These are phyloP conservation scores for Alexandromys fortis DNA, from an alignment of 2,113 vertebrate species.

Conservation along the genomic window DNA sequence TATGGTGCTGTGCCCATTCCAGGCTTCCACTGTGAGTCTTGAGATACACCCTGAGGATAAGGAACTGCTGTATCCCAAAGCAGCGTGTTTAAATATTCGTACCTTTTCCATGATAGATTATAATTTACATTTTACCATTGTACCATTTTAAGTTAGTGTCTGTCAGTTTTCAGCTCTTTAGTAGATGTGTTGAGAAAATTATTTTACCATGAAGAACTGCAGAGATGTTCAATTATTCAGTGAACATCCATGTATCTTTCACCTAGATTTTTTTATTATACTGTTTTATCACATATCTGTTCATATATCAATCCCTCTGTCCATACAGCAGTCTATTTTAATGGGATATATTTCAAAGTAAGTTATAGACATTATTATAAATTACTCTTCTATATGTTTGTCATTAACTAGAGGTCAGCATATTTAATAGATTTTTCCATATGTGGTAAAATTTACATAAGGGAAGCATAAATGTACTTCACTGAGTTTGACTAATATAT, in stretches of 20 bases:
- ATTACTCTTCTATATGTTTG: slow-evolving; percentile 19
- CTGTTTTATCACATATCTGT: not conserved
- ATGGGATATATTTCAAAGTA: slow-evolving; percentile 42
- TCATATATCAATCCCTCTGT: not conserved
- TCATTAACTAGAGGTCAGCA: slow-evolving; percentile 28
- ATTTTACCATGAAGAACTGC: slow-evolving; percentile 34
- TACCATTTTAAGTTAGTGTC: slow-evolving; percentile 8
- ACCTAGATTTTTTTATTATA: not conserved
- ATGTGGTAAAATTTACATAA: slow-evolving; percentile 54
- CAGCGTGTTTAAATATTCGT: not conserved
- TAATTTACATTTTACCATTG: not conserved
- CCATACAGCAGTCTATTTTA: not conserved
- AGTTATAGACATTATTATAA: slow-evolving; percentile 13
- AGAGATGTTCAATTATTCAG: not conserved
- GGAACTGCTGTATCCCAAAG: slow-evolving; percentile 19
- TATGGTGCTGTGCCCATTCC: not conserved
- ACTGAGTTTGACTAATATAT: not conserved
- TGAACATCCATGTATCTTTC: not conserved
- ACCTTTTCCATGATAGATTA: slow-evolving; percentile 4
- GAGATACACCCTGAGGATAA: not conserved
- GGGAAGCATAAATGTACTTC: slow-evolving; percentile 7
- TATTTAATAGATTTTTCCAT: slow-evolving; percentile 33
- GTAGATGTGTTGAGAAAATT: not conserved
- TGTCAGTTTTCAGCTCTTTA: not conserved
- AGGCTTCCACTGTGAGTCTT: not conserved